A percentile compares a stretch with the other conserved stretches of the same genome.
These are phyloP conservation scores for Drosophila mercatorum DNA, from an alignment of 2,888 invertebrate species.

Conservation along the genomic window DNA sequence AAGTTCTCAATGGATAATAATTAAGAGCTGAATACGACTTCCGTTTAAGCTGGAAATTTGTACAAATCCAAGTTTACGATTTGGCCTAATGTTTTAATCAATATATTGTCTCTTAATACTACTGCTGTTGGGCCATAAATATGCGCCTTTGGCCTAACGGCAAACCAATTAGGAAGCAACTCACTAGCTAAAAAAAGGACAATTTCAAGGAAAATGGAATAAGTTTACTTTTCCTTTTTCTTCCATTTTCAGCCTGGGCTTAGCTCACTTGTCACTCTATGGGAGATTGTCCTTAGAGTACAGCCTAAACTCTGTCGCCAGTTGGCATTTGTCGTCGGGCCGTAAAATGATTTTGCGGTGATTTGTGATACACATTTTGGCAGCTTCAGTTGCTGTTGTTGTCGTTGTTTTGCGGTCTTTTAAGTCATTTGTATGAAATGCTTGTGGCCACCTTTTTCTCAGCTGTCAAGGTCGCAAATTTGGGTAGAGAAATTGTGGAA, in stretches of 20 bases:
- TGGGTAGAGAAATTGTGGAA: background rate
- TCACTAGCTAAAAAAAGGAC: constrained; percentile 19
- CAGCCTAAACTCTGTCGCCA: constrained; percentile 8
- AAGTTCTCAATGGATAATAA: background rate
- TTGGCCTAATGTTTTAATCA: constrained; percentile 29
- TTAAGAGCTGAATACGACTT: background rate
- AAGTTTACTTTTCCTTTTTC: background rate
- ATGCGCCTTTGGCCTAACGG: constrained; percentile 18
- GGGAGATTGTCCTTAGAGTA: background rate
- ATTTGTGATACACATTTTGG: constrained; percentile 45
- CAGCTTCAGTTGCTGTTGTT: constrained; percentile 1
- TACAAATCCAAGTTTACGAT: background rate
- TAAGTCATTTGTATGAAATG: constrained; percentile 24
- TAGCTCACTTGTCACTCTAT: constrained; percentile 6
- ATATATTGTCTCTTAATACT: constrained; percentile 14
- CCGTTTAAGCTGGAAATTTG: constrained; percentile 8
- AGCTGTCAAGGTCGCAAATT: constrained; percentile 14
- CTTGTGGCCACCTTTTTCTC: constrained; percentile 21
- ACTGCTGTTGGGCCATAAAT: constrained; percentile 10
- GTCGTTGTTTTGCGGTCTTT: constrained; percentile 11
- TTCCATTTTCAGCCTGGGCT: background rate
- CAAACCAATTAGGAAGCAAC: constrained; percentile 39
- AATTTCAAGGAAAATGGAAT: constrained; percentile 23
- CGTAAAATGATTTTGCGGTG: constrained; percentile 50
- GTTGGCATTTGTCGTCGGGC: constrained; percentile 36